These are phyloP conservation scores for Lordiphosa collinella DNA, from an alignment of 1,140 invertebrate species.

Conservation along the genomic window DNA sequence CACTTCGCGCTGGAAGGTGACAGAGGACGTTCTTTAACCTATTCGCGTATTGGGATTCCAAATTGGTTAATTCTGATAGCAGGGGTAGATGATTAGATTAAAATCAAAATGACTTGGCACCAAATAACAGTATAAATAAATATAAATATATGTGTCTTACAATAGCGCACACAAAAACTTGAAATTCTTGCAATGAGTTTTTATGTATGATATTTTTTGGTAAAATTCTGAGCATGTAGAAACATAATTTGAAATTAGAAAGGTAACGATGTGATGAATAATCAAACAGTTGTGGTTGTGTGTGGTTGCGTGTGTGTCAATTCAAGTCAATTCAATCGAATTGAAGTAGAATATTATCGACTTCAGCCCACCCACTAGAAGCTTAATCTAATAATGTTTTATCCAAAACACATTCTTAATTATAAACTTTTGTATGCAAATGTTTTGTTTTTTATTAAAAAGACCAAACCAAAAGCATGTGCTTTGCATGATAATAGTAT, in stretches of 20 bases:
- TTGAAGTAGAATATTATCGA: slow-evolving; percentile 18
- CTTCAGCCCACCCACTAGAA: slow-evolving; percentile 9
- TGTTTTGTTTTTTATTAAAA: slow-evolving; percentile 19
- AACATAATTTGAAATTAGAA: slow-evolving; percentile 38
- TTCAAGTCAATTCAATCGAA: slow-evolving; percentile 1
- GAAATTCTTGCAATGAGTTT: slow-evolving; percentile 37
- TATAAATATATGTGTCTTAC: neutral
- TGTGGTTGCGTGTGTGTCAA: neutral
- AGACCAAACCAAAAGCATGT: slow-evolving; percentile 18
- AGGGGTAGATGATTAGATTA: no score
- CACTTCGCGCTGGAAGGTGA: no score
- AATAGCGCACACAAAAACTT: slow-evolving; percentile 19
- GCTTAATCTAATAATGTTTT: slow-evolving; percentile 24
- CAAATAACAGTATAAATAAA: neutral
- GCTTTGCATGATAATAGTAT: slow-evolving; percentile 40
- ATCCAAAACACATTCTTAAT: slow-evolving; percentile 37
- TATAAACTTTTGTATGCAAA: slow-evolving; percentile 47
- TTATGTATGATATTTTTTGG: neutral
- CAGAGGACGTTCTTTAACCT: no score
- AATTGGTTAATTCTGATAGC: no score
- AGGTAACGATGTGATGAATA: slow-evolving; percentile 19
- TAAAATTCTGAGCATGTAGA: slow-evolving; percentile 30
- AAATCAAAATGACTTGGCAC: no score
- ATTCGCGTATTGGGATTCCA: no score
- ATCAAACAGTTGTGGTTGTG: neutral